A percentile compares a stretch with the other conserved stretches of the same genome.
Evolutionary conservation across 2,888 invertebrate species (phyloP).

Genomic region (Alsophila aescularia): DNA sequence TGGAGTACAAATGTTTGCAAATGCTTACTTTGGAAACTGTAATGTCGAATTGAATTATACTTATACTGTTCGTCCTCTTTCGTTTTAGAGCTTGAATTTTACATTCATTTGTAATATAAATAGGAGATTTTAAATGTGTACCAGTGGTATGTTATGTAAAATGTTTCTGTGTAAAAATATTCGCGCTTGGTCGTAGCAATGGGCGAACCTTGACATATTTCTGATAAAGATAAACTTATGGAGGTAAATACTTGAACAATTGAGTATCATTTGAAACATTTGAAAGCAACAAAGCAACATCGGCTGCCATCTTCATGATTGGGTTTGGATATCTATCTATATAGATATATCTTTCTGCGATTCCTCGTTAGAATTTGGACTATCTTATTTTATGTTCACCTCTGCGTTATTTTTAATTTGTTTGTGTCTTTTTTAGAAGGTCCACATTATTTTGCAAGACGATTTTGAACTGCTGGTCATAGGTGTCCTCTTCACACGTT

Average conservation of each 20-base stretch:
- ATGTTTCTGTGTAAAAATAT: constrained; percentile 28
- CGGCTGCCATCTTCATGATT: background rate
- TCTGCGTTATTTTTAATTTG: no score
- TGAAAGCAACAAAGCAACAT: background rate
- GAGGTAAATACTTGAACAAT: constrained; percentile 22
- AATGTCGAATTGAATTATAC: constrained; percentile 58
- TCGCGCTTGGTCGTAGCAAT: constrained; percentile 24
- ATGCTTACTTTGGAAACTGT: constrained; percentile 58
- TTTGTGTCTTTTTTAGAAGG: no score
- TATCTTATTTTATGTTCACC: no score
- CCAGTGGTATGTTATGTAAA: constrained; percentile 5
- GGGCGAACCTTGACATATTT: constrained; percentile 41
- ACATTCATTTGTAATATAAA: constrained; percentile 41
- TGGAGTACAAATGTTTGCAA: constrained; percentile 51
- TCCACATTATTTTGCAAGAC: no score
- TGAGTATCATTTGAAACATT: constrained; percentile 12
- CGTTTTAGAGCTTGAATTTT: constrained; percentile 46
- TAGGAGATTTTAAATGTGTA: constrained; percentile 26
- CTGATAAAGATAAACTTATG: constrained; percentile 37
- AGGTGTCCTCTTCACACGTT: no score
- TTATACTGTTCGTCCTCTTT: constrained; percentile 44
- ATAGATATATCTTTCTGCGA: no score
- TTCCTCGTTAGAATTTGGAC: no score
- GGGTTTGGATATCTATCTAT: background rate
- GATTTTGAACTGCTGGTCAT: no score